Conservation (phyloP, 2,888 invertebrate species). For the Sussaba pulchella region DNA sequence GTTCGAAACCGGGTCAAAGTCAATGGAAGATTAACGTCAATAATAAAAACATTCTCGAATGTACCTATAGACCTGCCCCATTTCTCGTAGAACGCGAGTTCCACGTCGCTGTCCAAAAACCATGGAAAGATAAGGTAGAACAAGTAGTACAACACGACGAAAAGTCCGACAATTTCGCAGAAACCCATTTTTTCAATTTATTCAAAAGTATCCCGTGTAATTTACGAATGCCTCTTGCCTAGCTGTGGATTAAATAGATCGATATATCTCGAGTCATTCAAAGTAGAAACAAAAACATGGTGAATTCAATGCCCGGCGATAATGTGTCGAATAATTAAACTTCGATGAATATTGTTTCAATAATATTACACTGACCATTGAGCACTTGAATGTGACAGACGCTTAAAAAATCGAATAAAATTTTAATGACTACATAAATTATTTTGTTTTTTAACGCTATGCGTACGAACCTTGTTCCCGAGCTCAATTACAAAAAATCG, state of each 20-base stretch:
- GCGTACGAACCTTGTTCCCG: slow-evolving; percentile 9
- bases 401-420: background rate
- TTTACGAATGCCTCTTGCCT: background rate
- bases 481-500: background rate
- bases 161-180: slow-evolving; percentile 74
- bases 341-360: background rate
- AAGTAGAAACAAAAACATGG: background rate
- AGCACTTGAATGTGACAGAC: background rate
- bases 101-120: slow-evolving; percentile 87
- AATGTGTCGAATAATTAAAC: background rate
- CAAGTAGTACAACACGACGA: slow-evolving; percentile 84
- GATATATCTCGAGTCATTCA: background rate
- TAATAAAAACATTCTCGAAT: background rate
- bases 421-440: background rate
- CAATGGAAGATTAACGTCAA: too few relatives aligned
- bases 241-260: background rate
- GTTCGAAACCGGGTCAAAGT: too few relatives aligned
- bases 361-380: background rate
- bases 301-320: background rate
- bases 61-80: slow-evolving; percentile 88
- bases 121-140: slow-evolving; percentile 85
- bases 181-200: slow-evolving; percentile 72
- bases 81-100: slow-evolving; percentile 86
- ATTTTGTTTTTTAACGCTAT: background rate
- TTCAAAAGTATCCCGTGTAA: background rate